Conservation (phyloP, 92 coral and sea anemone species). For the Ricordea florida region DNA sequence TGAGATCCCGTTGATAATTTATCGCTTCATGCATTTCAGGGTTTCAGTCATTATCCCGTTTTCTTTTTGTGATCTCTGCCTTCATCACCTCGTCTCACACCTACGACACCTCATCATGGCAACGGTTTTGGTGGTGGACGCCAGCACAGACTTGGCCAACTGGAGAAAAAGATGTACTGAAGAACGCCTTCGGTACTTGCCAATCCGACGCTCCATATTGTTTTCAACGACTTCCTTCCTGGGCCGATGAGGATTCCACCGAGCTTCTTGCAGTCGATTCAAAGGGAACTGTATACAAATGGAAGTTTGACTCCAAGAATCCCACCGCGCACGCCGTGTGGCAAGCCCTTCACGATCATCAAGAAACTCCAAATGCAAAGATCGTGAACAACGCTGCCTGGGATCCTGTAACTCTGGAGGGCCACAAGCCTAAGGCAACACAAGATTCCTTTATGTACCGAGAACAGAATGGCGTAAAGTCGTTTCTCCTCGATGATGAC, state of each 20-base stretch:
- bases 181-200: constrained; percentile 58
- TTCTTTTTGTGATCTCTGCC: constrained; percentile 3
- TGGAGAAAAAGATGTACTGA: constrained; percentile 55
- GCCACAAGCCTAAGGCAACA: constrained; percentile 47
- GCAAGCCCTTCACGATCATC: constrained; percentile 73
- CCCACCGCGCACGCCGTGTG: constrained; percentile 87
- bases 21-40: too few species aligned
- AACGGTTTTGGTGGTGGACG: constrained; percentile 78
- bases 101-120: constrained; percentile 57
- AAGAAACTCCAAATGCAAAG: constrained; percentile 41
- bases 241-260: constrained; percentile 66
- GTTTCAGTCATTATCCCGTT: background rate
- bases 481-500: constrained; percentile 76
- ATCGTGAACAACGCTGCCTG: constrained; percentile 49
- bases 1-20: too few species aligned
- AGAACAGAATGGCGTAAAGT: constrained; percentile 77
- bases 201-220: constrained; percentile 33
- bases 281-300: constrained; percentile 68
- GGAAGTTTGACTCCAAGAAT: constrained; percentile 69
- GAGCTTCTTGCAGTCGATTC: constrained; percentile 72
- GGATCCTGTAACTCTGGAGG: constrained; percentile 61
- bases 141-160: constrained; percentile 70
- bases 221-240: constrained; percentile 66
- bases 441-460: constrained; percentile 88
- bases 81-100: background rate